Percentiles rank a stretch among this genome's conserved stretches.
Conservation (phyloP, 2,113 vertebrate genomes). For the Potamarius usumacintae region DNA sequence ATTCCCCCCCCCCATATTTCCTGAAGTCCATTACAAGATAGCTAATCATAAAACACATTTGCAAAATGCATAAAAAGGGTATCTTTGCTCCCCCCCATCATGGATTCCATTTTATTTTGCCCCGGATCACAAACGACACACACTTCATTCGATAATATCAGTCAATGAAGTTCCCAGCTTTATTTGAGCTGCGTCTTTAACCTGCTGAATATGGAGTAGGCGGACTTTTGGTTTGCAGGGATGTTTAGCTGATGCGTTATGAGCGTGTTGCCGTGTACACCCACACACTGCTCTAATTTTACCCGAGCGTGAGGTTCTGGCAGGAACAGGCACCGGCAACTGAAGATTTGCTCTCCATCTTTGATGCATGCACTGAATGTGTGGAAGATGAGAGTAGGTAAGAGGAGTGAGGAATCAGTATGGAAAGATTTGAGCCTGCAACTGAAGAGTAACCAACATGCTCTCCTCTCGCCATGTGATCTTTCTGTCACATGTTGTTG, state of each 20-base stretch:
- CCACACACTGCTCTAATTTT: slow-evolving; percentile 56
- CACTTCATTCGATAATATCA: slow-evolving; percentile 37
- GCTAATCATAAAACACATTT: slow-evolving; percentile 39
- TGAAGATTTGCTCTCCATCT: slow-evolving; percentile 28
- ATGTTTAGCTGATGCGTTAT: slow-evolving; percentile 50
- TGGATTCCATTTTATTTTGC: slow-evolving; percentile 27
- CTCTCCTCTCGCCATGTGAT: slow-evolving; percentile 63
- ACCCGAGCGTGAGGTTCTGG: slow-evolving; percentile 36
- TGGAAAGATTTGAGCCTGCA: slow-evolving; percentile 1
- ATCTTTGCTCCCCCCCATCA: background rate
- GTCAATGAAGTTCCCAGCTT: slow-evolving; percentile 27
- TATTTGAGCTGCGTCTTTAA: slow-evolving; percentile 35
- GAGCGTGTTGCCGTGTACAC: slow-evolving; percentile 45
- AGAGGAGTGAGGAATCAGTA: slow-evolving; percentile 3
- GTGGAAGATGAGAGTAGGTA: slow-evolving; percentile 25
- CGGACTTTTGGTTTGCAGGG: slow-evolving; percentile 45
- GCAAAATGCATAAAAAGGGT: slow-evolving; percentile 19
- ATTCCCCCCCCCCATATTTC: slow-evolving; percentile 29
- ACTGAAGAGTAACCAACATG: slow-evolving; percentile 35
- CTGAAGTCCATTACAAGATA: slow-evolving; percentile 45
- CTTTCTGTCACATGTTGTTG: slow-evolving; percentile 71
- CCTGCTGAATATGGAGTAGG: slow-evolving; percentile 46
- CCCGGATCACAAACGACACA: slow-evolving; percentile 13
- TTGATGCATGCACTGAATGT: slow-evolving; percentile 8
- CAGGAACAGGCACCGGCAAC: slow-evolving; percentile 29